A percentile compares a stretch with the other conserved stretches of the same genome.
Evolutionary conservation across 2,888 invertebrate species (phyloP).

Genomic region (Nasonia oneida): DNA sequence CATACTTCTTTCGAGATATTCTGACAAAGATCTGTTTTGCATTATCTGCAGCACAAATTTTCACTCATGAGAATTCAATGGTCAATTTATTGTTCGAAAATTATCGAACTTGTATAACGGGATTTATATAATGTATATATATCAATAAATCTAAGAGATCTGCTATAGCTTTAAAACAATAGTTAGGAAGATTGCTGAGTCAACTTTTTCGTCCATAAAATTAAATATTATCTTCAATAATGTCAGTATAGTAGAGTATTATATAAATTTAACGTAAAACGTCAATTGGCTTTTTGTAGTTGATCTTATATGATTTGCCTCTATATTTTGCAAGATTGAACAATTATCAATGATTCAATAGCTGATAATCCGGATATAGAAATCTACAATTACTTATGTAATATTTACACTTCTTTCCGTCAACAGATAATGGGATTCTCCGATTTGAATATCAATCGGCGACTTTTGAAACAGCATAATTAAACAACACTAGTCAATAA

Average conservation of each 20-base stretch:
- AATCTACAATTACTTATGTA: background rate
- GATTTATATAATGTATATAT: background rate
- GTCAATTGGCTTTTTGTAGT: background rate
- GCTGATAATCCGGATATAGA: background rate
- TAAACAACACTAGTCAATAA: background rate
- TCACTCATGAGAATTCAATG: background rate
- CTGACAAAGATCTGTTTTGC: background rate
- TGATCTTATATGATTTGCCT: background rate
- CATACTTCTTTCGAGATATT: background rate
- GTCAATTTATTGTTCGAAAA: background rate
- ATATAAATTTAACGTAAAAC: background rate
- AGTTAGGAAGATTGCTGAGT: background rate
- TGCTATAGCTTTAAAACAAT: background rate
- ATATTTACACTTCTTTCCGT: background rate
- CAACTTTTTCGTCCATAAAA: background rate
- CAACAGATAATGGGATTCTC: background rate
- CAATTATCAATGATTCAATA: background rate
- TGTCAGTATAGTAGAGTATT: background rate
- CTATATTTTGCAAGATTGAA: background rate
- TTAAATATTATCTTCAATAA: background rate
- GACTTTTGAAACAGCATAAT: background rate
- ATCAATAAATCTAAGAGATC: conserved; percentile 1
- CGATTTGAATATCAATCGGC: background rate
- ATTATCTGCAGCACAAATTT: background rate
- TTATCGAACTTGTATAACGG: background rate